Evolutionary conservation across 2,888 invertebrate genomes (phyloP).

Genomic region (Mythimna vitellina): DNA sequence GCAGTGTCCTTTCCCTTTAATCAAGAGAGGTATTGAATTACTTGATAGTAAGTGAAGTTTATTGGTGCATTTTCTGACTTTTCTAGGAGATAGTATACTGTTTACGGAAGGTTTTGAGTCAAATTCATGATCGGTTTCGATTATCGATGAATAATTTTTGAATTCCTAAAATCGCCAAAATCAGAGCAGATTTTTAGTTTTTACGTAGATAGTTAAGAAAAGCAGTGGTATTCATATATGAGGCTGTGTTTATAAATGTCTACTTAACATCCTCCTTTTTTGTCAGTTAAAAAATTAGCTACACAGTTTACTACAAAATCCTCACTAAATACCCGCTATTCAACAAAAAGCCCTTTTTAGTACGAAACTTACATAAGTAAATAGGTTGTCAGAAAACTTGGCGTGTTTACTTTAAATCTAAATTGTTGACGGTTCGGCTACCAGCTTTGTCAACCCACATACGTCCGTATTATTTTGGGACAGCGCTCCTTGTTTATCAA

Average conservation of each 20-base stretch:
- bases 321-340: slow-evolving; percentile 6
- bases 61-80: slow-evolving; percentile 9
- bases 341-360: slow-evolving; percentile 1
- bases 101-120: neutral
- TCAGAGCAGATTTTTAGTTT: no score
- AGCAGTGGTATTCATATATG: no score
- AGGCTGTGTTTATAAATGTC: no score
- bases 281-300: neutral
- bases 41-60: slow-evolving; percentile 24
- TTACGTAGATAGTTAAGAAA: no score
- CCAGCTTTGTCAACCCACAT: slow-evolving; percentile 65
- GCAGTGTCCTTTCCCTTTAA: slow-evolving; percentile 39
- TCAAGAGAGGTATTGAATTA: slow-evolving; percentile 21
- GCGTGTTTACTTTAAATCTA: slow-evolving; percentile 52
- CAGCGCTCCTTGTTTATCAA: slow-evolving; percentile 77
- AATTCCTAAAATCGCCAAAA: no score
- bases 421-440: slow-evolving; percentile 61
- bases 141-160: no score
- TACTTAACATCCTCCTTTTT: no score
- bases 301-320: neutral
- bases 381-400: slow-evolving; percentile 22
- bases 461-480: slow-evolving; percentile 76
- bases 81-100: neutral
- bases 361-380: slow-evolving; percentile 30
- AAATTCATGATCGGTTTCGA: neutral